Conservation (phyloP, 2,797 vertebrate genomes). For the Smutsia temminckii region DNA sequence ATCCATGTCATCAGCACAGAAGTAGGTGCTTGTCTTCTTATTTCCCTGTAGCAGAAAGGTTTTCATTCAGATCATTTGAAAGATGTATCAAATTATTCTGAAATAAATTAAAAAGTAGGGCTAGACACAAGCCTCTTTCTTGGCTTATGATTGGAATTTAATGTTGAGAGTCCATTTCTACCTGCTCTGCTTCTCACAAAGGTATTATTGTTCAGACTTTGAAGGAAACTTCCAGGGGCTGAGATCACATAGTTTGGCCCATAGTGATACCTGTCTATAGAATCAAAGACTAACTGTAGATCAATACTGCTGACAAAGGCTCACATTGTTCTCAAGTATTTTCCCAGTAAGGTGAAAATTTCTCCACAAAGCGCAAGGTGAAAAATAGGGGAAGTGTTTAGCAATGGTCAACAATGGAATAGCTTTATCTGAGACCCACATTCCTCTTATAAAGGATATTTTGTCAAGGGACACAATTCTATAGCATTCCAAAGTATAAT, state of each 20-base stretch:
- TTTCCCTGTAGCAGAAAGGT: conserved; percentile 57
- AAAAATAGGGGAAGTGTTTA: conserved; percentile 66
- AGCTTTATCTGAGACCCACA: conserved; percentile 22
- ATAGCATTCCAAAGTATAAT: conserved; percentile 18
- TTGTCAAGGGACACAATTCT: conserved; percentile 17
- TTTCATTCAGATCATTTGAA: conserved; percentile 57
- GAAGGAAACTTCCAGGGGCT: conserved; percentile 67
- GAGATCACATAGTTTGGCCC: conserved; percentile 72
- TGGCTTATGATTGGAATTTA: conserved; percentile 63
- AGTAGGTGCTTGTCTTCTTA: conserved; percentile 55
- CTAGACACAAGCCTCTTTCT: conserved; percentile 39
- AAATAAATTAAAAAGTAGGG: conserved; percentile 62
- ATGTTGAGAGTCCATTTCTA: conserved; percentile 15
- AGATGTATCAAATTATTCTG: conserved; percentile 64
- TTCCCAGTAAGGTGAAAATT: conserved; percentile 62
- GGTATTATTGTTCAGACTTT: conserved; percentile 63
- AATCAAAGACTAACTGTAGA: conserved; percentile 75
- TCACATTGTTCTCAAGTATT: conserved; percentile 74
- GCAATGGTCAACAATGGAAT: conserved; percentile 60
- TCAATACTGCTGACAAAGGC: conserved; percentile 72
- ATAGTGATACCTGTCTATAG: conserved; percentile 64
- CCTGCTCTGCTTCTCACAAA: conserved; percentile 64
- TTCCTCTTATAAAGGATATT: conserved; percentile 36
- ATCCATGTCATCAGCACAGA: conserved; percentile 50
- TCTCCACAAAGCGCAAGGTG: conserved; percentile 56